Evolutionary conservation across 2,888 invertebrate genomes (phyloP).

Genomic region (Limenitis camilla): DNA sequence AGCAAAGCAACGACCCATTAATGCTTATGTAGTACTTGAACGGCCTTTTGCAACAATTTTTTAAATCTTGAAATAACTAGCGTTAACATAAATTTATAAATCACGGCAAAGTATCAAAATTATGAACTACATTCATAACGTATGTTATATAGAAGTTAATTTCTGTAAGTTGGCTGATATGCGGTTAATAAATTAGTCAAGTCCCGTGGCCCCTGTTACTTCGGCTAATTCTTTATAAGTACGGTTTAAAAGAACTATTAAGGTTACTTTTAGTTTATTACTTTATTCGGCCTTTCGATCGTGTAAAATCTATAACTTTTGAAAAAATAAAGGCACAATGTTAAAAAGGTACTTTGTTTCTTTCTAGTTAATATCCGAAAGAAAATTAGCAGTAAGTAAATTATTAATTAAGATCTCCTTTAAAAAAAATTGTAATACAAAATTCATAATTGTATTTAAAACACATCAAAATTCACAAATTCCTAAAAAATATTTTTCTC

Average conservation of each 20-base stretch:
- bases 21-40: too few relatives aligned
- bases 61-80: neutral
- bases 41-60: neutral
- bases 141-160: constrained; percentile 67
- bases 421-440: too few relatives aligned
- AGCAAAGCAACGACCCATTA: too few relatives aligned
- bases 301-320: too few relatives aligned
- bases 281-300: neutral
- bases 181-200: constrained; percentile 70
- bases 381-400: too few relatives aligned
- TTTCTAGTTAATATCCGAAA: too few relatives aligned
- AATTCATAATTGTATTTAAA: too few relatives aligned
- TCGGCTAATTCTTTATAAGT: constrained; percentile 28
- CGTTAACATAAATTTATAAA: neutral
- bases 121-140: constrained; percentile 30
- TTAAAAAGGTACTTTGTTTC: too few relatives aligned
- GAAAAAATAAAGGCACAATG: too few relatives aligned
- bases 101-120: constrained; percentile 40
- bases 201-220: constrained; percentile 50
- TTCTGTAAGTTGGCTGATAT: constrained; percentile 61
- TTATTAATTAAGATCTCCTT: too few relatives aligned
- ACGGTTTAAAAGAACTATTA: constrained; percentile 16
- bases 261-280: constrained; percentile 9
- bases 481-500: too few relatives aligned
- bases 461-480: too few relatives aligned